Base-by-base conservation (phyloP, 2,888 invertebrate species). In the Chouioia cunea region DNA sequence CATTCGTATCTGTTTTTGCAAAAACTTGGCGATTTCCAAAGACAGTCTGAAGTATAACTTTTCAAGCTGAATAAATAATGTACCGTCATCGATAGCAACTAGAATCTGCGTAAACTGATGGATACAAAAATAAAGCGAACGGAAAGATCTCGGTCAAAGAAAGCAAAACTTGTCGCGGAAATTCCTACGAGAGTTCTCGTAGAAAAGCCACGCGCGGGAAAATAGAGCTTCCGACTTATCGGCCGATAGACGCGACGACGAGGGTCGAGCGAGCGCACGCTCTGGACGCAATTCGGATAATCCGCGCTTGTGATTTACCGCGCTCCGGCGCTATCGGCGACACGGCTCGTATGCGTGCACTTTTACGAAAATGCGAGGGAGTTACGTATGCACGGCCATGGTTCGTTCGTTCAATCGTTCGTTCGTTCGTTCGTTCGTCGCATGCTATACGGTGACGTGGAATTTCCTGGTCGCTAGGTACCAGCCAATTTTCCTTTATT, bases 251-350 rank as follows among this genome's bases (percentile, higher is more conserved):
- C 16, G 22, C n/a, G n/a, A 23, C 36, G 27, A 36, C 50, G 36
- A 36, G 36, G 36, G 6, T 10, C 47, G 52, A 46, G 46, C 53
- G 52, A 58, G 6, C 27, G 6, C 27, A 27, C 64, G 64, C 59
- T 58, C 43, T 66, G 71, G 66, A 65, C 48, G 73, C 70, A 70
- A 76, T 77, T 77, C 74, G 58, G 70, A 75, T 76, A 75, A 73
- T 74, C 72, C 58, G 36, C 44, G 56, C 46, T 14, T 36, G 70
- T 74, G 73, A 74, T 73, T 74, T 74, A 72, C 65, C 46, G 46
- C 47, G 16, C 23, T 47, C 57, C 6, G 22, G 36, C 36, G 36
- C 36, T 36, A 36, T 36, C 43, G n/a, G 8, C 50, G 20, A 43
- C 20, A 10, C 36, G 54, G n/a, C 23, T 58, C 44, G n/a, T 47